Evolutionary conservation across 2,797 vertebrate genomes (phyloP), one percentile per base, ranked within the genome.

Genomic region (Myoxocephalus aenaeus): DNA sequence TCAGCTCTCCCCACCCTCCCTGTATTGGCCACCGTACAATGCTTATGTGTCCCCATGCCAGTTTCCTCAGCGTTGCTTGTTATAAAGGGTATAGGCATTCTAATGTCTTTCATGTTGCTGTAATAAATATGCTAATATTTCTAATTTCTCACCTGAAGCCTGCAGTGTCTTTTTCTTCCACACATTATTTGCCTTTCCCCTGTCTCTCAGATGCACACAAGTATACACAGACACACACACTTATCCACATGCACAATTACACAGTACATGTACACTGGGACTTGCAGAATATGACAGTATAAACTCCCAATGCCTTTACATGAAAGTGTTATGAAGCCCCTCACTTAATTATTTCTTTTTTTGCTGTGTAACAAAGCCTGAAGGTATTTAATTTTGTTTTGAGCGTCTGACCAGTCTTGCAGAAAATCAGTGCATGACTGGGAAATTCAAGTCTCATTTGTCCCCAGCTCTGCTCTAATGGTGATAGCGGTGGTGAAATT

Each of bases 81-180:
- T 91, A 91, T 91, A 93, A 92, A 95, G 88, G 86, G 87, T 94
- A 89, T 94, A 86, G 88, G 85, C 91, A 93, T 92, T 93, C 93
- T 93, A 88, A 94, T 92, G 91, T 93, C 94, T 92, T 94, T 94
- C 91, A 95, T 94, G 93, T 95, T 80, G 93, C 93, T 95, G 94
- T 95, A 95, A 96, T 96, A 95, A 95, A 96, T 93, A 95, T 94
- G 95, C 94, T 93, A 93, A 95, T 95, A 94, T 95, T 96, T 96
- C 94, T 95, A 95, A 95, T 95, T 95, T 95, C 94, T 95, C 95
- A 95, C 90, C 90, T 90, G 90, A 88, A 89, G 93, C 77, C 86
- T 92, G 79, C 85, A 13, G 87, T 84, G 89, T 94, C 70, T 91
- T 78, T 90, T 90, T 77, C 67, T 90, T 85, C 87, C 77, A 65